These are phyloP conservation scores for Cecidostiba fungosa DNA, from an alignment of 2,888 invertebrate genomes.

Conservation along the genomic window DNA sequence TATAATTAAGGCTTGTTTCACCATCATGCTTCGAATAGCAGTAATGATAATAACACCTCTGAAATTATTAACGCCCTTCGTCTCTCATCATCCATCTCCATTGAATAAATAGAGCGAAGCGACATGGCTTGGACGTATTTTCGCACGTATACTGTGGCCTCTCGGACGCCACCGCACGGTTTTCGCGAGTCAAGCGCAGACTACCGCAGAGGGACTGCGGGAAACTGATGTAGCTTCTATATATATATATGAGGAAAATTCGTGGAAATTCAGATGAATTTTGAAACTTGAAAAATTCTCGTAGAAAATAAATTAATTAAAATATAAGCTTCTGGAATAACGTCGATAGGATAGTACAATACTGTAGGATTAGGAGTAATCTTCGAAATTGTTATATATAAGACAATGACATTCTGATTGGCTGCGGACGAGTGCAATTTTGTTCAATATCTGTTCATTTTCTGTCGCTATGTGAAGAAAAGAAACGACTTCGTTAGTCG, in stretches of 20 bases:
- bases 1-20: neutral
- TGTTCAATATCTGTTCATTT: conserved; percentile 27
- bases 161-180: neutral
- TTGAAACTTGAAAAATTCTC: neutral
- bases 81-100: neutral
- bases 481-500: neutral
- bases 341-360: too few relatives aligned
- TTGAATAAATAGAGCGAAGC: neutral
- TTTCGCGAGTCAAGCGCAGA: neutral
- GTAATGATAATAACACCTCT: neutral
- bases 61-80: neutral
- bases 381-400: neutral
- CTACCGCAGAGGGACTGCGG: conserved; percentile 4
- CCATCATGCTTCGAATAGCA: neutral
- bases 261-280: neutral
- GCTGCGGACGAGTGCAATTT: conserved; percentile 38
- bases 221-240: neutral
- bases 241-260: too few relatives aligned
- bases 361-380: neutral
- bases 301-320: neutral
- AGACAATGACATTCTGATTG: conserved; percentile 51
- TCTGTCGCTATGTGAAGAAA: neutral
- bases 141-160: neutral
- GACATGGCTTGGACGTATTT: neutral
- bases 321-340: neutral